Evolutionary conservation across 2,797 vertebrate genomes (phyloP).

Genomic region (Bradypodion ventrale): DNA sequence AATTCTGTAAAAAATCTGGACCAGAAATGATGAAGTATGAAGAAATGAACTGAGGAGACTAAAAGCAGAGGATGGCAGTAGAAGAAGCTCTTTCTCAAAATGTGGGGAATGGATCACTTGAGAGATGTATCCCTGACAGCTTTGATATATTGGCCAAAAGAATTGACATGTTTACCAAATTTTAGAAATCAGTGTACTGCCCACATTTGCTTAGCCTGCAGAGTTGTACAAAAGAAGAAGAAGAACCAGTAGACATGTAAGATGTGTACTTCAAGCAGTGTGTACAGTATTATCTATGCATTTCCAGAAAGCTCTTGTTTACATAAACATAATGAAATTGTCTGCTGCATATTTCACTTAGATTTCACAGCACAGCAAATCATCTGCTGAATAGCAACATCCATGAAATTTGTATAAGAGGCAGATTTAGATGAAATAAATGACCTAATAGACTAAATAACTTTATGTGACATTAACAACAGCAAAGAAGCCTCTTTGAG

Average conservation of each 20-base stretch:
- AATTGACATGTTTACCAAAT: background rate
- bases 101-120: background rate
- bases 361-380: conserved; percentile 40
- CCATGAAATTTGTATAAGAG: conserved; percentile 30
- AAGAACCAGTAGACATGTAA: background rate
- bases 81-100: too few species aligned
- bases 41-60: background rate
- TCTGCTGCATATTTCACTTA: conserved; percentile 53
- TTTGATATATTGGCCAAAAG: background rate
- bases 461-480: conserved; percentile 15
- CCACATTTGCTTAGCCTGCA: background rate
- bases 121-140: background rate
- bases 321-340: conserved; percentile 41
- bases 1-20: background rate
- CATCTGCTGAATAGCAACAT: conserved; percentile 50
- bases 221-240: background rate
- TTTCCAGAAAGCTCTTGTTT: background rate
- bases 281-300: background rate
- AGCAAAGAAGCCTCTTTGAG: conserved; percentile 14
- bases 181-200: background rate
- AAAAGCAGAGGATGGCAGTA: background rate
- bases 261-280: background rate
- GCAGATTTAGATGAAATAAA: conserved; percentile 41
- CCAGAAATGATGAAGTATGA: background rate
- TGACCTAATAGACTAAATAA: conserved; percentile 20